A percentile compares a stretch with the other conserved stretches of the same genome.
phyloP scores from a whole-genome alignment of 2,888 invertebrate genomes.

The Acanthopleura granulata region DNA sequence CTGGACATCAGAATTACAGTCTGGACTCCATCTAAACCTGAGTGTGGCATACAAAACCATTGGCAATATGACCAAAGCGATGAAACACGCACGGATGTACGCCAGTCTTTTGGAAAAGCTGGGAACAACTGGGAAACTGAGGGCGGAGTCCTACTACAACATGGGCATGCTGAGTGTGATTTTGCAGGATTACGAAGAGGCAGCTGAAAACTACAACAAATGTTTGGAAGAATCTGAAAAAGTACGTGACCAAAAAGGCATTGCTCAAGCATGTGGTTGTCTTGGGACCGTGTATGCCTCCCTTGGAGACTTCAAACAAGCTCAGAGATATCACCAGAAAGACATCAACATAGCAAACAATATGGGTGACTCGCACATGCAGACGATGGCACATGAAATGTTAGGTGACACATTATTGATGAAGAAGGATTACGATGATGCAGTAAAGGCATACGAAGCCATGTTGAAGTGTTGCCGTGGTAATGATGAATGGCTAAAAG shows the following conservation, averaged over 20 bases:
- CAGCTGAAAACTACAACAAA: constrained; percentile 55
- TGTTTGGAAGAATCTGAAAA: constrained; percentile 51
- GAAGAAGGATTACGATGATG: constrained; percentile 51
- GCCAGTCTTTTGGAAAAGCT: constrained; percentile 22
- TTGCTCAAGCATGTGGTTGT: constrained; percentile 63
- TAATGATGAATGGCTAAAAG: constrained; percentile 33
- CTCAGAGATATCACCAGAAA: constrained; percentile 60
- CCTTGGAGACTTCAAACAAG: constrained; percentile 54
- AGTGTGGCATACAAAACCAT: constrained; percentile 66
- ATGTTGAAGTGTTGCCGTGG: constrained; percentile 26
- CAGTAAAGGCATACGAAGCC: constrained; percentile 41
- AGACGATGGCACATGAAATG: constrained; percentile 57
- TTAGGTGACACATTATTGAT: constrained; percentile 58
- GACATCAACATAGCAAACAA: constrained; percentile 52
- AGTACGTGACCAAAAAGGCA: constrained; percentile 47
- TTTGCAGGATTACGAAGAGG: constrained; percentile 56
- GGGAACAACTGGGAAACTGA: constrained; percentile 17
- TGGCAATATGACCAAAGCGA: constrained; percentile 56
- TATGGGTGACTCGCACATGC: constrained; percentile 45
- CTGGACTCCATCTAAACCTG: constrained; percentile 63
- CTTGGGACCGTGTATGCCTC: constrained; percentile 62
- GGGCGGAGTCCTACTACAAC: constrained; percentile 60
- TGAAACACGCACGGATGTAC: constrained; percentile 54
- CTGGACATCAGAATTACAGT: constrained; percentile 62
- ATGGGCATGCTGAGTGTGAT: constrained; percentile 63